These are phyloP conservation scores for Tetragonisca angustula DNA, from an alignment of 2,888 invertebrate genomes.

Conservation along the genomic window DNA sequence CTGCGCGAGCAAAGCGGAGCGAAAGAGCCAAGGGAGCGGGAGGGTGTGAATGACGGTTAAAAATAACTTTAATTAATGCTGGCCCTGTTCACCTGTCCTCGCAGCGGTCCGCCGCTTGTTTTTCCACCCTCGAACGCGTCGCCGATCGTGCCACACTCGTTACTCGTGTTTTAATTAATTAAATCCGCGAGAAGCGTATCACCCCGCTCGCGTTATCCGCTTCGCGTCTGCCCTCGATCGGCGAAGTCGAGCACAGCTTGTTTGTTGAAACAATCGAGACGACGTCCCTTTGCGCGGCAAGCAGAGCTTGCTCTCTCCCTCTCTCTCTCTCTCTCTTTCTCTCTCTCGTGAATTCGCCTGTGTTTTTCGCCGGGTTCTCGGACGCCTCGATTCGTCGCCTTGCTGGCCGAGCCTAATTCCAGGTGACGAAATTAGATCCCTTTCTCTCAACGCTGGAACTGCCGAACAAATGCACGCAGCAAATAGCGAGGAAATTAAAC, in stretches of 20 bases:
- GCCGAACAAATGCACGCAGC: no score
- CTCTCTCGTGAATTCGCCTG: no score
- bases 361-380: no score
- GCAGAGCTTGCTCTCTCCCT: no score
- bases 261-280: background rate
- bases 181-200: conserved; percentile 15
- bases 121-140: background rate
- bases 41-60: conserved; percentile 38
- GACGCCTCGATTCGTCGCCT: no score
- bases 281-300: no score
- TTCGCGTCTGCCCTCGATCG: background rate
- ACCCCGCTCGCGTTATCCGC: conserved; percentile 13
- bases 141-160: conserved; percentile 31
- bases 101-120: background rate
- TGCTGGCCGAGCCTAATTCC: no score
- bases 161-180: conserved; percentile 59
- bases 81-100: background rate
- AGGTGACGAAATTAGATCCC: no score
- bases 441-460: no score
- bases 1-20: background rate
- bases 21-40: background rate
- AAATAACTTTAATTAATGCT: conserved; percentile 62
- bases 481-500: no score
- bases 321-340: no score
- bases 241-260: background rate